Base-by-base conservation (phyloP, 2,888 invertebrate genomes). In the Lathronympha strigana region DNA sequence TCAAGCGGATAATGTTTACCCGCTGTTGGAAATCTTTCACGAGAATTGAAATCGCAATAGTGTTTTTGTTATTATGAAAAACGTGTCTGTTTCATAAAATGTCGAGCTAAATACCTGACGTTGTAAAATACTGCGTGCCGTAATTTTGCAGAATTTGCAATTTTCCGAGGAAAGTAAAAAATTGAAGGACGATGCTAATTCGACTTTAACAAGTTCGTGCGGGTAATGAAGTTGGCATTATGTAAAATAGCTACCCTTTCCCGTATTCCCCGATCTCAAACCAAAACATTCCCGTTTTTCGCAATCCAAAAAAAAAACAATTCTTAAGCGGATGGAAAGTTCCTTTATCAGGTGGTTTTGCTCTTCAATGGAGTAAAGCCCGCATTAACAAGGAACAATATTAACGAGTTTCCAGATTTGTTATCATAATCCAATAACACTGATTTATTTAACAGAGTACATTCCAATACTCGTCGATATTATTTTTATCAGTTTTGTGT, bases 151-250 rank as follows among this genome's bases (percentile, higher is more conserved):
- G 68, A 69, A 69, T 72, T 74, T 66, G 69, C 69, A 66, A 66
- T 67, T 69, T 60, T 61, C 50, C 49, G 17, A 25, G 43, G 51
- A 31, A 61, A 62, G 60, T n/a, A 61, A 54, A 58, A 67, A 68
- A 66, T 43, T 63, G 47, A 66, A 68, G 64, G 67, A 40, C 61
- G 67, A 69, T 64, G 63, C 64, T 70, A 70, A 71, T 72, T 50
- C 66, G 63, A 67, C 67, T 67, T 72, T 70, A 71, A 71, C 61
- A 69, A 68, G 68, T 72, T 72, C 63, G 61, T 53, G 55, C 61
- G 23, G 38, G 45, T 50, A 61, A 64, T 57, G 54, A 50, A 67
- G 67, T 57, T 43, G 61, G 61, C 68, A 69, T 70, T 68, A 68
- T 71, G 67, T 40, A 66, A 69, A 70, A 23, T 45, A 45, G 36